Percentiles rank a stretch among this genome's conserved stretches.
phyloP scores from a whole-genome alignment of 1,140 invertebrate species.

The Heliconius hermathena region DNA sequence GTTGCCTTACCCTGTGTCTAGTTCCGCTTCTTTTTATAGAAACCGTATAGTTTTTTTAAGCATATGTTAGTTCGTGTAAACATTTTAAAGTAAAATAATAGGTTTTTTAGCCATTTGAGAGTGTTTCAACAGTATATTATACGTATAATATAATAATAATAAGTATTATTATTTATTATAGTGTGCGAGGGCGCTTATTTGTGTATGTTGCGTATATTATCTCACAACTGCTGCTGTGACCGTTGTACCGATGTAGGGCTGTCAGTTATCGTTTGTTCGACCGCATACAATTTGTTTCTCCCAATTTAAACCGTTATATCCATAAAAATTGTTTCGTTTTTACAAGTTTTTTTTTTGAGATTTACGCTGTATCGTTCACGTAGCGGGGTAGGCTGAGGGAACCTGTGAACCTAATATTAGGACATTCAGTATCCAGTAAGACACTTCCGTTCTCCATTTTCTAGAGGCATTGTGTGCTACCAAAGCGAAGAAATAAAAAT shows the following conservation, averaged over 20 bases:
- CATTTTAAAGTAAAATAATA: neutral
- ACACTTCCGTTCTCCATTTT: too few species aligned
- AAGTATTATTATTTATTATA: neutral
- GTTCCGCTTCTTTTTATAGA: conserved; percentile 14
- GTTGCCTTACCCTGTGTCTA: neutral
- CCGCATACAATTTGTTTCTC: neutral
- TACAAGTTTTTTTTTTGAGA: too few species aligned
- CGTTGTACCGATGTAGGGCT: conserved; percentile 34
- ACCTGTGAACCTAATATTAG: too few species aligned
- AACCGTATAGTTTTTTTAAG: neutral
- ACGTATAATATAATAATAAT: neutral
- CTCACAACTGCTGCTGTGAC: conserved; percentile 32
- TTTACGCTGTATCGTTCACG: too few species aligned
- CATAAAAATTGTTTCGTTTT: neutral
- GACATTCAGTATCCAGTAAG: too few species aligned
- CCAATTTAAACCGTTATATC: neutral
- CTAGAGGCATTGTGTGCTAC: too few species aligned
- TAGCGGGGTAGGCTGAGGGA: too few species aligned
- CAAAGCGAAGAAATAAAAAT: too few species aligned
- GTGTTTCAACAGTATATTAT: neutral
- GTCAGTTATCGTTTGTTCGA: conserved; percentile 3
- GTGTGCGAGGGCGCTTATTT: conserved; percentile 36
- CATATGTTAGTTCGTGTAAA: conserved; percentile 7
- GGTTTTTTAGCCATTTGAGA: neutral
- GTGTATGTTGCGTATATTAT: conserved; percentile 43